Base-by-base conservation (phyloP, 2,113 vertebrate species). In the Mus pahari region DNA sequence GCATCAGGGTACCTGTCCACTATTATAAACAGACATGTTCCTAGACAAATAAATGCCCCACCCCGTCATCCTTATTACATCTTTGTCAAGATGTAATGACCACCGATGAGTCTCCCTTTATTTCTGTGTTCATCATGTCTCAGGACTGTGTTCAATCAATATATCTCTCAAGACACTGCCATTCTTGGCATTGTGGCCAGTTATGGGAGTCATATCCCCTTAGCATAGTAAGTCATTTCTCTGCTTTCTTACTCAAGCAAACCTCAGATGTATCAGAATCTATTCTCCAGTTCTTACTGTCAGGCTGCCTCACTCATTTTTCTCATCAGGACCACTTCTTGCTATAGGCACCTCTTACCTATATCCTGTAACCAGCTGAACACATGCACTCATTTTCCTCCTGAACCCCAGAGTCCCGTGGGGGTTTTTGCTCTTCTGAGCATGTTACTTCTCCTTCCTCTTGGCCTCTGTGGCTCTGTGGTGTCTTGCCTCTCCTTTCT, bases 171-270 rank as follows among this genome's bases (percentile, higher is more conserved):
- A 39, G 70, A 8, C 3, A 2, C 48, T 48, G 4, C 12, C 12
- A 28, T 36, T 39, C 19, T 89, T 10, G 10, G 42, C 16, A 5
- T 6, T 36, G 7, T 73, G 31, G 1, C 3, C 7, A 13, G 22
- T 20, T 31, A 0, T 7, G 22, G 24, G 39, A 13, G 13, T n/a
- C 2, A 5, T 2, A 7, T 8, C 10, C 10, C 16, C 31, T 50
- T 68, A 60, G 5, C 8, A 77, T 7, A 19, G 5, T 16, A 22
- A 28, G 33, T 2, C 26, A 1, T 16, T 28, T 81, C n/a, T 42
- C 36, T 36, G 26, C 24, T 31, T 48, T 73, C 10, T 9, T 4
- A 11, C 26, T 89, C 4, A 31, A 48, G 22, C 24, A 33, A 19
- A 33, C 33, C 4, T 14, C 11, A 36, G 14, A 4, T 20, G 33